Conservation (phyloP, 2,797 vertebrate species). For the Sebastes wilsoni region DNA sequence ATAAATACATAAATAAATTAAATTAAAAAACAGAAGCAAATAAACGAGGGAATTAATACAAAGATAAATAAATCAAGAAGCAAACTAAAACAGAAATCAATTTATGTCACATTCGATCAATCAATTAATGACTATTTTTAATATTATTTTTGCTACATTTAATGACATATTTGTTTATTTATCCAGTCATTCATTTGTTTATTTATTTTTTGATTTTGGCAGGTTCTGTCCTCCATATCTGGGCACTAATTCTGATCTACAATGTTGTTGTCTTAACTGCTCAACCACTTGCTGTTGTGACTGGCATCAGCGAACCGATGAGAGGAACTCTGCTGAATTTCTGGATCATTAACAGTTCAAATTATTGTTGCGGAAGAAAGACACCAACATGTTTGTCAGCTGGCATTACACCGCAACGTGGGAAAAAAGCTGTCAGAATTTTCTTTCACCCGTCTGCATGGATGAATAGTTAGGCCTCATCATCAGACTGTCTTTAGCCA, state of each 20-base stretch:
- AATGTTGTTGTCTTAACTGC: neutral
- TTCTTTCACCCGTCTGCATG: conserved; percentile 26
- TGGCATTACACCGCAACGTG: conserved; percentile 6
- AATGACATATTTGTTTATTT: no score
- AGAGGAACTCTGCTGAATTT: neutral
- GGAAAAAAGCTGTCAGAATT: neutral
- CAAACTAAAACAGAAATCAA: no score
- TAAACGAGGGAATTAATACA: no score
- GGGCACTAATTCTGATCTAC: neutral
- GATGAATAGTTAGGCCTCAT: conserved; percentile 15
- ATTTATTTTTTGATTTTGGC: no score
- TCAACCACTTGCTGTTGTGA: neutral
- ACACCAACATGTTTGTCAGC: neutral
- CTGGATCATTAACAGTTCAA: conserved; percentile 1
- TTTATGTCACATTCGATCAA: no score
- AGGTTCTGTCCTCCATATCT: neutral
- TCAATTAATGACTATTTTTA: no score
- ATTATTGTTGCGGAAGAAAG: neutral
- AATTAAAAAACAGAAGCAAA: no score
- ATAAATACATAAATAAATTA: no score
- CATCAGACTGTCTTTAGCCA: neutral
- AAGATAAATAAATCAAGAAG: no score
- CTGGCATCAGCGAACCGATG: neutral
- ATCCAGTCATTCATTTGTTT: no score
- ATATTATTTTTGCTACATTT: no score